Conservation (phyloP, 1,140 invertebrate species). For the Panagrolaimus sp. region DNA sequence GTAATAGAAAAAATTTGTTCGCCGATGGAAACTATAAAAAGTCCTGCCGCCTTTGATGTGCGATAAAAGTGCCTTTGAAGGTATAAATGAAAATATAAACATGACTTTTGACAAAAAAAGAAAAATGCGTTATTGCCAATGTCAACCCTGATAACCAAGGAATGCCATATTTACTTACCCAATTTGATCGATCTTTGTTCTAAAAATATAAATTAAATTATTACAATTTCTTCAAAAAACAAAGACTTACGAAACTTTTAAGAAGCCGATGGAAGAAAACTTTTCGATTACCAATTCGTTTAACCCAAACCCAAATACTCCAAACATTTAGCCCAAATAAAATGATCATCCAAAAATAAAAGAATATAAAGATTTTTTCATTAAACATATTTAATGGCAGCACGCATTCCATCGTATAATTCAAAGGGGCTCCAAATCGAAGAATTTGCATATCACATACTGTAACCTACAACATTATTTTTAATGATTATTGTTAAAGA, state of each 20-base stretch:
- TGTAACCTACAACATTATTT: neutral
- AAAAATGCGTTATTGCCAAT: no score
- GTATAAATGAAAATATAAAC: no score
- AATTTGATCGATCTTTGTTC: no score
- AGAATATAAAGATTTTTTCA: constrained; percentile 58
- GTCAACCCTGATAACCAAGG: no score
- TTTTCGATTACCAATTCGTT: neutral
- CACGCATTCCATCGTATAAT: constrained; percentile 48
- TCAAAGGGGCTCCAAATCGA: constrained; percentile 31
- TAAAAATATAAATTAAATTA: no score
- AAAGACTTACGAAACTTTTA: constrained; percentile 2
- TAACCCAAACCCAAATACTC: constrained; percentile 36
- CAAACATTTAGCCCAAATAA: constrained; percentile 38
- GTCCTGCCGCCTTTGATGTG: no score
- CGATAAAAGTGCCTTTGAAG: no score
- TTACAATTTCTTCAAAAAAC: neutral
- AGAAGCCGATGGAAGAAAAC: neutral
- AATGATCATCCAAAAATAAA: constrained; percentile 57
- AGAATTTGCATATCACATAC: constrained; percentile 18
- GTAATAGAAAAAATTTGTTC: no score
- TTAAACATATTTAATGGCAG: constrained; percentile 55
- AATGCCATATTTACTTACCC: no score
- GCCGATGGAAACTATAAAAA: no score
- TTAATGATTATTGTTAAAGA: no score
- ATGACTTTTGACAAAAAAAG: no score